These are phyloP conservation scores for Catalaphyllia jardinei DNA, from an alignment of 64 coral and sea anemone genomes.

Conservation along the genomic window DNA sequence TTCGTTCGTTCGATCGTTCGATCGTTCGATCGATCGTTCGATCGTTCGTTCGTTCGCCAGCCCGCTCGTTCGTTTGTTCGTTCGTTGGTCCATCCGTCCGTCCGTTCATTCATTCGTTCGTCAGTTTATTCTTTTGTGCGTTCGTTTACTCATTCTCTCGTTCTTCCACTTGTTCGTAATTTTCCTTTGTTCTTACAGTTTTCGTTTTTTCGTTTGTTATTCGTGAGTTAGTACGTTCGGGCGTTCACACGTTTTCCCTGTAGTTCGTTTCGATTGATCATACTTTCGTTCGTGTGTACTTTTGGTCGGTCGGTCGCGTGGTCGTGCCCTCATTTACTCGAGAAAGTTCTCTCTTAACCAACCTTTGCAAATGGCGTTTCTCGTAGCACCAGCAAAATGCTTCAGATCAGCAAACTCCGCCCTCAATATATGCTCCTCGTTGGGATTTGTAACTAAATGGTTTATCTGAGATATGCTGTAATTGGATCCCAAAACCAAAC, in stretches of 20 bases:
- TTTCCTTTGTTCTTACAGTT: too few species aligned
- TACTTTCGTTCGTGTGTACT: too few species aligned
- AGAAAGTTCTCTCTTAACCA: neutral
- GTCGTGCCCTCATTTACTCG: too few species aligned
- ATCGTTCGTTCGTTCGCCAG: too few species aligned
- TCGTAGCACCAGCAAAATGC: neutral
- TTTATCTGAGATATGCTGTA: conserved; percentile 12
- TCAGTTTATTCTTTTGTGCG: neutral
- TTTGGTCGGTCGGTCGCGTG: too few species aligned
- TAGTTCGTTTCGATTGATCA: too few species aligned
- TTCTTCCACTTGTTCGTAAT: neutral
- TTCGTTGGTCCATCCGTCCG: neutral
- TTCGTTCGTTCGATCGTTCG: neutral
- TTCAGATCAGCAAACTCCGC: neutral
- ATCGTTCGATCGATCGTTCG: too few species aligned
- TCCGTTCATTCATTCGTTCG: neutral
- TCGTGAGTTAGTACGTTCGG: too few species aligned
- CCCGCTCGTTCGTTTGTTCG: too few species aligned
- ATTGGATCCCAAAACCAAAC: neutral
- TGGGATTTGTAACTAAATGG: neutral
- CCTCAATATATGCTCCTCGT: neutral
- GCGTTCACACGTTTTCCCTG: too few species aligned
- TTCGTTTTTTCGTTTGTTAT: too few species aligned
- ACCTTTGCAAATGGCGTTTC: conserved; percentile 2
- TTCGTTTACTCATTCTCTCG: neutral